phyloP scores from a whole-genome alignment of 2,113 vertebrate species.

The Poecilia latipinna region DNA sequence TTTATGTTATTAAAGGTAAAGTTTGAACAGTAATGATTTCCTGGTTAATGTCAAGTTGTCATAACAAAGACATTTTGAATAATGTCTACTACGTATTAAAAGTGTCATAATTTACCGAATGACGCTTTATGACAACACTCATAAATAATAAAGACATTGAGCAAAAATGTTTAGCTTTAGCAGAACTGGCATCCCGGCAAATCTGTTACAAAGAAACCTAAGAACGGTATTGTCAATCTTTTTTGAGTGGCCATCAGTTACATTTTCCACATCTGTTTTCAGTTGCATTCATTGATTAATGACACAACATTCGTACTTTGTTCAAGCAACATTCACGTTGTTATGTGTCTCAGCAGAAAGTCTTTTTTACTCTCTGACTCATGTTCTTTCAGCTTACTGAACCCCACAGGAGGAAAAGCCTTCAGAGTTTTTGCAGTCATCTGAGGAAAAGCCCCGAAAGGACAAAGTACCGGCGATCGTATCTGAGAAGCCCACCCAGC shows the following conservation, averaged over 20 bases:
- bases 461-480: slow-evolving; percentile 41
- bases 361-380: not conserved
- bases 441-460: slow-evolving; percentile 74
- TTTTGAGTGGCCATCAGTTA: not conserved
- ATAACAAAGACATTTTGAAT: no score
- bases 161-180: not conserved
- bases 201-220: not conserved
- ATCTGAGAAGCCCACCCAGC: slow-evolving; percentile 47
- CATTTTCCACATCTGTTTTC: not conserved
- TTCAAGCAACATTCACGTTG: not conserved
- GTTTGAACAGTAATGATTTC: no score
- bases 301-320: not conserved
- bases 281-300: no score
- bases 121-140: no score
- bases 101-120: no score
- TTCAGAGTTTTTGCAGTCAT: slow-evolving; percentile 97
- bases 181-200: not conserved
- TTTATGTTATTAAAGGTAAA: no score
- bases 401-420: slow-evolving; percentile 91
- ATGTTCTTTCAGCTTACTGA: slow-evolving; percentile 84
- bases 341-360: not conserved
- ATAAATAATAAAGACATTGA: no score
- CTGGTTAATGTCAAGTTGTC: no score
- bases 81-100: no score
- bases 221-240: not conserved